phyloP scores from a whole-genome alignment of 1,140 invertebrate genomes.

The Magallana angulata region DNA sequence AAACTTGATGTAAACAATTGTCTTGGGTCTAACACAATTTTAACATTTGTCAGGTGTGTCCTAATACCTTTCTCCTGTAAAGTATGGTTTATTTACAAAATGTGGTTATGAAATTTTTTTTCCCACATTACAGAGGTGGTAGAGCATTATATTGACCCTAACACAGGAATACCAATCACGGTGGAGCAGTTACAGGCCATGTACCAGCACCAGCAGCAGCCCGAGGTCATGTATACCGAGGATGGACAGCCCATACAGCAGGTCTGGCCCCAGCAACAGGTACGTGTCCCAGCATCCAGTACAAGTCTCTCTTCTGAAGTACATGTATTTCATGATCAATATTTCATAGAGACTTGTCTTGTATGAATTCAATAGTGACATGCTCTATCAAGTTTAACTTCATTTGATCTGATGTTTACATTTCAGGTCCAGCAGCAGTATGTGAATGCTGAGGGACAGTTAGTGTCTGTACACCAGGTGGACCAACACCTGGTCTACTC shows the following conservation, averaged over 20 bases:
- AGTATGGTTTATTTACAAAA: not conserved
- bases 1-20: too few species aligned
- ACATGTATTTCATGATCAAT: too few species aligned
- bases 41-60: too few species aligned
- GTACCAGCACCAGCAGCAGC: constrained; percentile 48
- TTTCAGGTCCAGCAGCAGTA: constrained; percentile 24
- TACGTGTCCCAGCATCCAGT: not conserved
- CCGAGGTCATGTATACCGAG: constrained; percentile 40
- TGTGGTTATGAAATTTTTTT: not conserved
- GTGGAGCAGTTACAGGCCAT: constrained; percentile 17
- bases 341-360: too few species aligned
- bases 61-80: not conserved
- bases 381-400: too few species aligned
- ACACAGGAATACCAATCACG: constrained; percentile 16
- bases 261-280: constrained; percentile 28
- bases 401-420: too few species aligned
- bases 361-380: too few species aligned
- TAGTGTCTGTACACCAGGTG: constrained; percentile 10
- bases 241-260: constrained; percentile 45
- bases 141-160: constrained; percentile 46
- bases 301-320: too few species aligned
- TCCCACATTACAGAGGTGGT: constrained; percentile 12
- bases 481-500: constrained; percentile 27
- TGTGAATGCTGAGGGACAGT: constrained; percentile 37
- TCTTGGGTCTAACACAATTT: too few species aligned